Percentiles rank a stretch among this genome's conserved stretches.
Conservation (phyloP, 1,140 invertebrate species). For the Zaprionus vittiger region DNA sequence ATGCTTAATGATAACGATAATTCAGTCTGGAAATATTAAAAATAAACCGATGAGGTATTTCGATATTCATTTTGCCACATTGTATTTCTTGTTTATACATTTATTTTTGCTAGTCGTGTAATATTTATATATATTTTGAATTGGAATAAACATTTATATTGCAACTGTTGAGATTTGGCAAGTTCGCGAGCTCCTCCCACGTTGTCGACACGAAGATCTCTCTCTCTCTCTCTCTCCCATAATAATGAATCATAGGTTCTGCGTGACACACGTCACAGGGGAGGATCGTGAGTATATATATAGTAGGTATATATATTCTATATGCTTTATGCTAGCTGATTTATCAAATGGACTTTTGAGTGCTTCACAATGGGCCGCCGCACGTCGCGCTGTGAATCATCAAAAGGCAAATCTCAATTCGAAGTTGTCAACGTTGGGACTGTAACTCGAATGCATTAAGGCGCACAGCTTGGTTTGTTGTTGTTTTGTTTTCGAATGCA, state of each 20-base stretch:
- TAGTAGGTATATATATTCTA: slow-evolving; percentile 18
- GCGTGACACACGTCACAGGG: slow-evolving; percentile 43
- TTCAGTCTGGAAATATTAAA: slow-evolving; percentile 3
- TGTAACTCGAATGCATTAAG: slow-evolving; percentile 55
- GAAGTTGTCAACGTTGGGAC: slow-evolving; percentile 62
- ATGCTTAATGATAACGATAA: not conserved
- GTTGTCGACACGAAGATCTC: not conserved
- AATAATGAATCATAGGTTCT: slow-evolving; percentile 33
- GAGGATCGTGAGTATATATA: slow-evolving; percentile 8
- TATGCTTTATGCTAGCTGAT: slow-evolving; percentile 28
- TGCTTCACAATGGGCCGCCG: slow-evolving; percentile 40
- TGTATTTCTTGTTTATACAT: not conserved
- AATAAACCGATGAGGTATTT: not conserved
- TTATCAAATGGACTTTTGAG: slow-evolving; percentile 55
- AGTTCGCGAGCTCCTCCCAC: slow-evolving; percentile 10
- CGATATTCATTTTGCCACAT: not conserved
- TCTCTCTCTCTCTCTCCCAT: not conserved
- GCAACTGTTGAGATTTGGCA: slow-evolving; percentile 9
- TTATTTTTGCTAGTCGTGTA: not conserved
- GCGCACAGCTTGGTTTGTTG: slow-evolving; percentile 10
- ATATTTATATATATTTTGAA: not conserved
- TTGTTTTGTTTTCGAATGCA: slow-evolving; percentile 52
- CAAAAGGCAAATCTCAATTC: slow-evolving; percentile 41
- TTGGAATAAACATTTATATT: slow-evolving; percentile 15
- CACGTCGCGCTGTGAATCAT: slow-evolving; percentile 54